Evolutionary conservation across 1,140 invertebrate genomes (phyloP).

Genomic region (Pogonomyrmex californicus): DNA sequence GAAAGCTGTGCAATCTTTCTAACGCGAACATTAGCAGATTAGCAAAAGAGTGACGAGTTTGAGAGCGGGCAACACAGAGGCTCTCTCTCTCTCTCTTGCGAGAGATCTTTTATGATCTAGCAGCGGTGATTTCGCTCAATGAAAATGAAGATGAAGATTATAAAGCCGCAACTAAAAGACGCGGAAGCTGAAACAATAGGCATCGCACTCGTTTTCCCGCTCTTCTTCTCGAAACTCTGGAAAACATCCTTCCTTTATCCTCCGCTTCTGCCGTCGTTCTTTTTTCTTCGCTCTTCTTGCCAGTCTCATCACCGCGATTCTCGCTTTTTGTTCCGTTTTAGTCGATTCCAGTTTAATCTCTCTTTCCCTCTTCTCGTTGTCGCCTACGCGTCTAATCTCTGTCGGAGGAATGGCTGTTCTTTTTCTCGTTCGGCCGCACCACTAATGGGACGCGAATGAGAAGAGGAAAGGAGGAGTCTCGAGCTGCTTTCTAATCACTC

Average conservation of each 20-base stretch:
- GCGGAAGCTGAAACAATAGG: slow-evolving; percentile 71
- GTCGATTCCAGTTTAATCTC: slow-evolving; percentile 27
- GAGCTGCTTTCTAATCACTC: slow-evolving; percentile 37
- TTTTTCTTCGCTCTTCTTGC: slow-evolving; percentile 27
- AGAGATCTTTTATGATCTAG: slow-evolving; percentile 63
- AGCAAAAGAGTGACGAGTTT: neutral
- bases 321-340: slow-evolving; percentile 55
- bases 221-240: slow-evolving; percentile 55
- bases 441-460: slow-evolving; percentile 14
- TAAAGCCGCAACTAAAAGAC: slow-evolving; percentile 58
- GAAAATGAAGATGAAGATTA: slow-evolving; percentile 53
- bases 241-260: slow-evolving; percentile 50
- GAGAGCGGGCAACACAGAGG: slow-evolving; percentile 26
- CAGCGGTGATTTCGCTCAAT: slow-evolving; percentile 36
- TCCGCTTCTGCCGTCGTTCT: neutral
- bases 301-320: slow-evolving; percentile 58
- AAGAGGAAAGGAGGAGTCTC: neutral
- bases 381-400: slow-evolving; percentile 48
- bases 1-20: neutral
- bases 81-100: slow-evolving; percentile 44
- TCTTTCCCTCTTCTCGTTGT: slow-evolving; percentile 9
- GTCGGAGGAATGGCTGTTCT: neutral
- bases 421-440: slow-evolving; percentile 16
- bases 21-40: neutral
- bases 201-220: slow-evolving; percentile 12